Percentiles rank a stretch among this genome's conserved stretches.
Conservation (phyloP, 2,113 vertebrate genomes). For the Eptesicus fuscus region DNA sequence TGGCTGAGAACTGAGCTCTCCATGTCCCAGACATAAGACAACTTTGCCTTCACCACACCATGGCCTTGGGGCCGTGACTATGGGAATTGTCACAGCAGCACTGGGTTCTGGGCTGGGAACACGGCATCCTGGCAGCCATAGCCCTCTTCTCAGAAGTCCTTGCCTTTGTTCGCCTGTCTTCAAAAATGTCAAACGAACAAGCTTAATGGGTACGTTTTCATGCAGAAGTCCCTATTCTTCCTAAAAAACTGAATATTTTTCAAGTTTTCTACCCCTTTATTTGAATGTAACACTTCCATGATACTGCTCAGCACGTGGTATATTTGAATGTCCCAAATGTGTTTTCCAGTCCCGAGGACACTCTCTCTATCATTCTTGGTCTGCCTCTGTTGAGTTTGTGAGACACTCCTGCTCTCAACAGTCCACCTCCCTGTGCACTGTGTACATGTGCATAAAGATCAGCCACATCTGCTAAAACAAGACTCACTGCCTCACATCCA, state of each 20-base stretch:
- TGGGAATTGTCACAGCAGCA: accelerated
- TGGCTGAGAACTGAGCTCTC: neutral
- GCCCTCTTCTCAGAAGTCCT: neutral
- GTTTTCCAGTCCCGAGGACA: neutral
- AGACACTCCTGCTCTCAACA: neutral
- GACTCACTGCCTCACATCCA: neutral
- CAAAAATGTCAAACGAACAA: neutral
- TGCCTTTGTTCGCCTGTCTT: neutral
- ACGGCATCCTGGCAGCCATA: neutral
- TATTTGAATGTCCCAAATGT: neutral
- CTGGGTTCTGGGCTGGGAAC: neutral
- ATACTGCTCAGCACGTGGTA: accelerated
- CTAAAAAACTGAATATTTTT: neutral
- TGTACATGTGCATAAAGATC: neutral
- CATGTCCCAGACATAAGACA: neutral
- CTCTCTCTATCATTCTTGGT: neutral
- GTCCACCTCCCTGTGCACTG: neutral
- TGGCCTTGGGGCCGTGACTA: neutral
- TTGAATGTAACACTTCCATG: neutral
- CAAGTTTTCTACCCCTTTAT: neutral
- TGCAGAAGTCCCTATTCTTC: neutral
- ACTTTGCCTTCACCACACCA: neutral
- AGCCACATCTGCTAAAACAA: neutral
- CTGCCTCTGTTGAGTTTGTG: neutral
- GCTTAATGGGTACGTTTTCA: neutral